These are phyloP conservation scores for Clytia hemisphaerica DNA, from an alignment of 30 jellyfish, hydroid and myxozoan species.

Conservation along the genomic window DNA sequence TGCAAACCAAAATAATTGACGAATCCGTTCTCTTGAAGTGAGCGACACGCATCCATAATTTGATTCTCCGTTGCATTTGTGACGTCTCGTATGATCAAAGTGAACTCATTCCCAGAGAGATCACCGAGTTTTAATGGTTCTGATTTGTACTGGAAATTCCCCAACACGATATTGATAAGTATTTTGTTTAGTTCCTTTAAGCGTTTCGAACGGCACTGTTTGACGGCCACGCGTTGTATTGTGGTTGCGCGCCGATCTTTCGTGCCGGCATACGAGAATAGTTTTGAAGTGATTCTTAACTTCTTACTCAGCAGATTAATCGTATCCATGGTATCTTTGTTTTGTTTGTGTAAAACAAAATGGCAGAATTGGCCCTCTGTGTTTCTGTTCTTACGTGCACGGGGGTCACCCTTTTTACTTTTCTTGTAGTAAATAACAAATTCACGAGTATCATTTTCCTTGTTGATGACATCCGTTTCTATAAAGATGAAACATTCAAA, in stretches of 20 bases:
- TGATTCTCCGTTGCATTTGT: slow-evolving; percentile 25
- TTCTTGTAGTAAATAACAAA: slow-evolving; percentile 19
- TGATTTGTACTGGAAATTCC: slow-evolving; percentile 45
- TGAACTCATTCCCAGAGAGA: slow-evolving; percentile 78
- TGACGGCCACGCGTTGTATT: slow-evolving; percentile 63
- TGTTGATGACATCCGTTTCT: slow-evolving; percentile 38
- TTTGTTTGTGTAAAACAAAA: slow-evolving; percentile 82
- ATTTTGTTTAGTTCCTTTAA: slow-evolving; percentile 37
- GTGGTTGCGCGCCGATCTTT: slow-evolving; percentile 94
- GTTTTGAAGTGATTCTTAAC: slow-evolving; percentile 42
- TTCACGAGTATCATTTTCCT: slow-evolving; percentile 36
- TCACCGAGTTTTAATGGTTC: slow-evolving; percentile 70
- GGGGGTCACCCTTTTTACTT: slow-evolving; percentile 20
- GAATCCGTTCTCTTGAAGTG: slow-evolving; percentile 61
- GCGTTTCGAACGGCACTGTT: slow-evolving; percentile 29
- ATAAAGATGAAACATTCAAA: slow-evolving; percentile 65
- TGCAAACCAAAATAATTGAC: slow-evolving; percentile 93
- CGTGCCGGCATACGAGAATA: slow-evolving; percentile 92
- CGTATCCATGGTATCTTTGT: slow-evolving; percentile 87
- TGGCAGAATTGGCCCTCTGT: slow-evolving; percentile 55
- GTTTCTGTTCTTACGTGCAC: too few species aligned
- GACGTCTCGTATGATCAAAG: slow-evolving; percentile 59
- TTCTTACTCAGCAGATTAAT: slow-evolving; percentile 49
- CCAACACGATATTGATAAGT: slow-evolving; percentile 53
- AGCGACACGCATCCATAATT: slow-evolving; percentile 12